A percentile compares a stretch with the other conserved stretches of the same genome.
phyloP scores from a whole-genome alignment of 2,113 vertebrate genomes.

The Eublepharis macularius region DNA sequence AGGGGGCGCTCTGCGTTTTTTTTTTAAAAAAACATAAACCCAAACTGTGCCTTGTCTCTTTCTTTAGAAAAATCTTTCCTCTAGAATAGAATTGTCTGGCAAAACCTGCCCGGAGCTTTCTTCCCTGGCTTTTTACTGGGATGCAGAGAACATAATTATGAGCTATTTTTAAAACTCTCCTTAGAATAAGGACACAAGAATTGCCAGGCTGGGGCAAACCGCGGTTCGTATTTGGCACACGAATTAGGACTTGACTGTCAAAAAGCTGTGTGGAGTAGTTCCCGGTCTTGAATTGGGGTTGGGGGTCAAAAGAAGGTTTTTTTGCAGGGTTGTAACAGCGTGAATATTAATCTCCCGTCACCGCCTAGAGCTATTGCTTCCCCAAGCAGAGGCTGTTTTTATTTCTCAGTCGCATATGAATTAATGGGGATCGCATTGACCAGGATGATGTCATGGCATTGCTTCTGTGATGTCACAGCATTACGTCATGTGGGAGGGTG shows the following conservation, averaged over 20 bases:
- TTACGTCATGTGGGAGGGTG: background rate
- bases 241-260: too few relatives aligned
- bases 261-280: too few relatives aligned
- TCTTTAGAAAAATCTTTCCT: background rate
- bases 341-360: too few relatives aligned
- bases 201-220: background rate
- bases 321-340: too few relatives aligned
- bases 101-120: background rate
- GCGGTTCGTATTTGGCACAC: too few relatives aligned
- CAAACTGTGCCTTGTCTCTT: background rate
- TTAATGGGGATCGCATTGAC: background rate
- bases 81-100: slow-evolving; percentile 7
- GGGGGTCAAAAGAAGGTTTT: too few relatives aligned
- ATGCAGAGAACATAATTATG: slow-evolving; percentile 3
- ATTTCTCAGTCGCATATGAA: background rate
- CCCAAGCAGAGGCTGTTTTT: too few relatives aligned
- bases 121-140: background rate
- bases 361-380: too few relatives aligned
- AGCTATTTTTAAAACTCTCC: slow-evolving; percentile 30
- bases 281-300: too few relatives aligned
- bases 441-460: too few relatives aligned
- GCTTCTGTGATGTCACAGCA: too few relatives aligned
- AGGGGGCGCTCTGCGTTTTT: background rate
- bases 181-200: background rate
- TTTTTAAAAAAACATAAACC: background rate